Percentiles rank a stretch among this genome's conserved stretches.
Evolutionary conservation across 2,113 vertebrate species (phyloP).

Genomic region (Gymnorhina tibicen): DNA sequence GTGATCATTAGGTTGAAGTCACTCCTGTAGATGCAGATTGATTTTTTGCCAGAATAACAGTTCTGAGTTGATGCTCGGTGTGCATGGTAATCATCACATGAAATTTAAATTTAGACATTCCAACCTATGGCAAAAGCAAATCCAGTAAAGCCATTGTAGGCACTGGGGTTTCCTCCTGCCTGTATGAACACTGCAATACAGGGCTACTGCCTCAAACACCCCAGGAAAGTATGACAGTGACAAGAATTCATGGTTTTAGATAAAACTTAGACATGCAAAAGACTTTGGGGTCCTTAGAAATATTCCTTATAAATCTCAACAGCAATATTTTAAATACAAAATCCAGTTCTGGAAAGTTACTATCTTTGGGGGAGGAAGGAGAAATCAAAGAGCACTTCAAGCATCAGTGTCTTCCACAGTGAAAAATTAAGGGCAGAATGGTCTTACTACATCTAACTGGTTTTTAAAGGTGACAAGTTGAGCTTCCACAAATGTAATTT

Average conservation of each 20-base stretch:
- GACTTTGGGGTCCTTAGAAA: background rate
- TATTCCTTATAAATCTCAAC: background rate
- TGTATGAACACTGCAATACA: background rate
- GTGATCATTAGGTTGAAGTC: background rate
- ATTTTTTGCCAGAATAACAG: background rate
- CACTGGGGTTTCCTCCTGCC: background rate
- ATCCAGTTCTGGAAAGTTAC: constrained; percentile 22
- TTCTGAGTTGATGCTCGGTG: background rate
- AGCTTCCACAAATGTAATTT: constrained; percentile 61
- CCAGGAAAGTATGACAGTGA: background rate
- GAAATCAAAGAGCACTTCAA: constrained; percentile 34
- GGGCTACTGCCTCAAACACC: background rate
- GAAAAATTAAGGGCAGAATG: constrained; percentile 54
- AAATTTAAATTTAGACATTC: background rate
- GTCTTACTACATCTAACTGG: constrained; percentile 38
- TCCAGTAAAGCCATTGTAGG: background rate
- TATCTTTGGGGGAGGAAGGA: background rate
- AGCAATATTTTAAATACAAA: background rate
- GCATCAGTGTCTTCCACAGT: constrained; percentile 15
- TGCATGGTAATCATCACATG: background rate
- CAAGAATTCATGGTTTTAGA: background rate
- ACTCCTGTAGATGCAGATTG: background rate
- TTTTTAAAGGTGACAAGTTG: constrained; percentile 58
- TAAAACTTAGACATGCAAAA: background rate
- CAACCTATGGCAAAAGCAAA: background rate